phyloP scores from a whole-genome alignment of 2,888 invertebrate genomes.

The Sarcophaga variegata region DNA sequence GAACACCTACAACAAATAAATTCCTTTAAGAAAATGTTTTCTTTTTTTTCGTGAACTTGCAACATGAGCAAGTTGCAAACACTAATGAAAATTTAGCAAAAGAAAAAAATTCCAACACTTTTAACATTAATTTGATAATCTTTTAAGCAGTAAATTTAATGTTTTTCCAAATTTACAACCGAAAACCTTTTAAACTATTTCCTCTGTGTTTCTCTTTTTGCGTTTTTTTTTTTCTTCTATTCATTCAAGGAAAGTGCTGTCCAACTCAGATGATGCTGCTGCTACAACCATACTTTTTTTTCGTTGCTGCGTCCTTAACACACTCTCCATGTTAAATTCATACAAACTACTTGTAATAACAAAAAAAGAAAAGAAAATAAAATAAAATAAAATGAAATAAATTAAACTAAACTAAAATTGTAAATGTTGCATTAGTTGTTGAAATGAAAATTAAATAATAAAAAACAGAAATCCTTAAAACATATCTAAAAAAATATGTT shows the following conservation, averaged over 20 bases:
- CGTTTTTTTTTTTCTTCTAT: slow-evolving; percentile 5
- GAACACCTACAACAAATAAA: slow-evolving; percentile 48
- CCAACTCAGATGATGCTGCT: slow-evolving; percentile 59
- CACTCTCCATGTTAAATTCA: background rate
- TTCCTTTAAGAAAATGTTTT: background rate
- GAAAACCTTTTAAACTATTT: slow-evolving; percentile 18
- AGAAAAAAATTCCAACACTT: slow-evolving; percentile 48
- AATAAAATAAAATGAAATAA: slow-evolving; percentile 5
- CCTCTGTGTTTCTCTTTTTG: slow-evolving; percentile 17
- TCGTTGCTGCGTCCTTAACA: slow-evolving; percentile 43
- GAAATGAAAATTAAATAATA: background rate
- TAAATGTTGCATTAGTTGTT: slow-evolving; percentile 45
- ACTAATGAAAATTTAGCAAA: slow-evolving; percentile 18
- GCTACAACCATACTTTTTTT: slow-evolving; percentile 30
- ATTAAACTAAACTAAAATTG: slow-evolving; percentile 27
- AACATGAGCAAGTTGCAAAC: background rate
- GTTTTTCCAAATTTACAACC: slow-evolving; percentile 36
- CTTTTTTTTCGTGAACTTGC: background rate
- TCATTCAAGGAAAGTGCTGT: slow-evolving; percentile 53
- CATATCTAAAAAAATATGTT: slow-evolving; percentile 12
- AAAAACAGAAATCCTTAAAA: background rate
- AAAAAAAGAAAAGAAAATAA: background rate
- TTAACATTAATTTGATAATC: slow-evolving; percentile 68
- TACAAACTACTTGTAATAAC: background rate
- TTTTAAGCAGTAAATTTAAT: slow-evolving; percentile 58